Base-by-base conservation (phyloP, 2,797 vertebrate genomes). In the Phalloptychus januarius region DNA sequence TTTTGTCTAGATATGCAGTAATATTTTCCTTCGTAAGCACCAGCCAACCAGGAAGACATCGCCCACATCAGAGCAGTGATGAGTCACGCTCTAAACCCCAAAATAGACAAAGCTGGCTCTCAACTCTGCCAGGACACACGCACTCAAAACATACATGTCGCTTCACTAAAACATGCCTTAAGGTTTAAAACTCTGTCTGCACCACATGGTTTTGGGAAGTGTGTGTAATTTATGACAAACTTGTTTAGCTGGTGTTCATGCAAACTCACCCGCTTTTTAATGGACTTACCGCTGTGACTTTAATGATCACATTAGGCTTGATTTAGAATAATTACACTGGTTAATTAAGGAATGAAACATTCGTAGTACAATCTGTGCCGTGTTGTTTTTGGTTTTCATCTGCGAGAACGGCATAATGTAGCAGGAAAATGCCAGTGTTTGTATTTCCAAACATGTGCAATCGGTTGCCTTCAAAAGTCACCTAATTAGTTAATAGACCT, bases 101-200 rank as follows among this genome's bases (percentile, higher is more conserved):
- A 90, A 93, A 94, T 94, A 94, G 88, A 90, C 74, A 67, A 44
- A 73, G 83, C 77, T 79, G 40, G 71, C 83, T 86, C 78, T 78
- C 79, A 81, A 83, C 76, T 86, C 87, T 79, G 85, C 88, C 86
- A 81, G 69, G 77, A 83, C 74, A 42, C 40, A 38, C 78, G 72
- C 74, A 71, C 42, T 48, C 54, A 50, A 74, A 74, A 83, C 36
- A 25, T 67, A 6, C 38, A 67, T 67, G 63, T 12, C 20, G 25
- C 6, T 42, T 40, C 40, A 40, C 10, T 11, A 7, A 18, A 11
- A 38, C 38, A 44, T 31, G 2, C 25, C 52, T 28, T 75, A 82
- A 69, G 71, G 72, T 87, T 72, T 44, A 71, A 74, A 80, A 71
- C 63, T 90, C 79, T 50, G 42, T 89, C 71, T 82, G 80, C 84